Base-by-base conservation (phyloP, 2,113 vertebrate species). In the Hypomesus transpacificus region DNA sequence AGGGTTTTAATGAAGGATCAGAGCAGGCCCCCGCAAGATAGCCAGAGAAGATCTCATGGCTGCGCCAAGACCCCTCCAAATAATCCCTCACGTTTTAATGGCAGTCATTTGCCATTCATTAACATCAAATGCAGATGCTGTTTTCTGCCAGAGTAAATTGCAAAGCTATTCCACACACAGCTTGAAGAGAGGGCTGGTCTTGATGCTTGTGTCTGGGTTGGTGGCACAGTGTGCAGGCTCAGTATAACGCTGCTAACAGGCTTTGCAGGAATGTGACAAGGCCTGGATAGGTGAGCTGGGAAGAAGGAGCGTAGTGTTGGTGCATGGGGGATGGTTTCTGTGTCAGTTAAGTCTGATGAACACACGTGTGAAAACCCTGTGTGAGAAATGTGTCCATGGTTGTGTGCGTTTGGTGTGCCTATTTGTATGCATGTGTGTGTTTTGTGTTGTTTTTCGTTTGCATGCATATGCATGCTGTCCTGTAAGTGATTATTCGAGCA, bases 41-140 rank as follows among this genome's bases (percentile, higher is more conserved):
- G 89, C 92, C 93, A 94, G 92, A 92, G 92, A 94, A 21, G 54
- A 68, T 59, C 22, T 6, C 57, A 24, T 1, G 63, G 18, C 18
- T 39, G 7, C 16, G 14, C 4, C 59, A 39, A 18, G 14, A 34
- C 75, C 66, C 71, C 83, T 71, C 75, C 69, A 94, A 95, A 94
- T 96, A 96, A 96, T 96, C 94, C 94, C 94, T 95, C 95, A 94
- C 96, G 93, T 95, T 96, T 95, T 98, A 97, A 97, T 96, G 94
- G 95, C 92, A 94, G 93, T 94, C 95, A 96, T 98, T 97, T 96
- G 96, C 96, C 96, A 95, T 98, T 98, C 94, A 98, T 98, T 98
- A 96, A 95, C 94, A 97, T 97, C 94, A 96, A 98, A 98, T 34
- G 31, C 31, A 11, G 39, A 97, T 96, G 95, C 92, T 94, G 94